Base-by-base conservation (phyloP, 2,113 vertebrate species). In the Nettapus auritus region DNA sequence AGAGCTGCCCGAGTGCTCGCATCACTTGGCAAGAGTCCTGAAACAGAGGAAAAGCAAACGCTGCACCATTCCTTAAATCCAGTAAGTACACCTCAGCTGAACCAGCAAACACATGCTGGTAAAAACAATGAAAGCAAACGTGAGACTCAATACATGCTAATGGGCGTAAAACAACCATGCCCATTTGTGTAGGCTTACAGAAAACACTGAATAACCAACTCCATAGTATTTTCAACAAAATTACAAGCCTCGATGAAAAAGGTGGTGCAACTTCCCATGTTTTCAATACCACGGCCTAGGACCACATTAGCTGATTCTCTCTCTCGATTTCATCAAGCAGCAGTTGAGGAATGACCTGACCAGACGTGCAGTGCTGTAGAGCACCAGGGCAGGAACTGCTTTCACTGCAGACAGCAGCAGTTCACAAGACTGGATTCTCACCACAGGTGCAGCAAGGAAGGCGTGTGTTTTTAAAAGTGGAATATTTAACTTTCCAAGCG, bases 391-490 rank as follows among this genome's bases (percentile, higher is more conserved):
- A 78, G 60, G 75, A 77, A 11, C 21, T 2, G 2, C 69, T 50
- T 59, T 34, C 42, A 0, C 36, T 10, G 28, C 1, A 11, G 19
- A 55, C 11, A 92, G 12, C 2, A 29, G 8, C 38, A 80, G 44
- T 14, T 19, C 26, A 48, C 21, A 62, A 77, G 19, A 9, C 44
- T 44, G 25, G 28, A 11, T 50, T 78, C 55, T n/a, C n/a, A 75
- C 25, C n/a, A 28, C 0, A 0, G 19, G 13, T 48, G 16, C 18
- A 46, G 60, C 13, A 86, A 16, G 18, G 20, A 75, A 60, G 8
- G 5, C 25, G 28, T 0, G 0, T 29, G 17, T 34, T 53, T 79
- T 28, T 7, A 46, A 19, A 79, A 50, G 6, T 12, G 5, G 6
- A 48, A 33, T 42, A 29, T 31, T 81, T 19, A 33, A 40, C 19